phyloP scores from a whole-genome alignment of 2,113 vertebrate genomes.

The Atherinomorus stipes region DNA sequence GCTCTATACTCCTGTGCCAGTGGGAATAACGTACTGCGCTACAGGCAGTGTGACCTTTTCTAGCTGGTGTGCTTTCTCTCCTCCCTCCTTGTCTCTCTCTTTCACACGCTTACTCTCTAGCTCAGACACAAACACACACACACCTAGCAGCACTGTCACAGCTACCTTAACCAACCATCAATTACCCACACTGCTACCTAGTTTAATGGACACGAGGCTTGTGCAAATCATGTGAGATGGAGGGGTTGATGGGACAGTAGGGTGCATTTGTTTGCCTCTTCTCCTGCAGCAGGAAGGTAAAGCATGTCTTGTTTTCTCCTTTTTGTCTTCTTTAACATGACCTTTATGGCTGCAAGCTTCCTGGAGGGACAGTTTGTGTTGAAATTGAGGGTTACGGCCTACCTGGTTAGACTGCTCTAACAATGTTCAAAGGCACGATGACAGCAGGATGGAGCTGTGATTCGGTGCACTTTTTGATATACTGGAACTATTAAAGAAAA shows the following conservation, averaged over 20 bases:
- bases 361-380: slow-evolving; percentile 63
- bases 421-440: slow-evolving; percentile 24
- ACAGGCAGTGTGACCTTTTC: slow-evolving; percentile 80
- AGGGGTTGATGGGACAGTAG: slow-evolving; percentile 42
- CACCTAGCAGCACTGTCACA: slow-evolving; percentile 56
- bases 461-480: slow-evolving; percentile 14
- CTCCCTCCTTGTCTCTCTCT: slow-evolving; percentile 33
- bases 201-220: slow-evolving; percentile 59
- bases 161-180: slow-evolving; percentile 61
- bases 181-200: slow-evolving; percentile 57
- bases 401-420: slow-evolving; percentile 55
- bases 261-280: slow-evolving; percentile 38
- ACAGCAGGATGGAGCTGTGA: background rate
- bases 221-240: slow-evolving; percentile 57
- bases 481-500: background rate
- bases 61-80: slow-evolving; percentile 56
- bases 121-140: slow-evolving; percentile 44
- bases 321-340: slow-evolving; percentile 62
- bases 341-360: slow-evolving; percentile 66
- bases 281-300: slow-evolving; percentile 49
- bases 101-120: slow-evolving; percentile 54
- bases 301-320: slow-evolving; percentile 54
- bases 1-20: slow-evolving; percentile 68
- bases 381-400: slow-evolving; percentile 58
- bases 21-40: slow-evolving; percentile 77